Evolutionary conservation across 2,888 invertebrate species (phyloP).

Genomic region (Apocheima hispidaria): DNA sequence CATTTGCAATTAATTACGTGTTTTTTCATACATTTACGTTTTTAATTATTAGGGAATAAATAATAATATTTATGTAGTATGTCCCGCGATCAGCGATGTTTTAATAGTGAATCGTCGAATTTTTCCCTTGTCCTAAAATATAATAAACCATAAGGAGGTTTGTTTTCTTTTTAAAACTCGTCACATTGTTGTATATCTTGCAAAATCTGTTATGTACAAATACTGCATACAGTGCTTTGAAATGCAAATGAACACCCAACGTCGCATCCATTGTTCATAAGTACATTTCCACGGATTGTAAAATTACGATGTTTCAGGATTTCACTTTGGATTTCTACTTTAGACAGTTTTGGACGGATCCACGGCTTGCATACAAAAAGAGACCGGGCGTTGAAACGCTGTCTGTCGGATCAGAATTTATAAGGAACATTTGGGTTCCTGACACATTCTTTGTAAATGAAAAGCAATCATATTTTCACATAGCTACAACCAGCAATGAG

Average conservation of each 20-base stretch:
- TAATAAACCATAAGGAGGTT: too few relatives aligned
- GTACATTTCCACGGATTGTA: constrained; percentile 31
- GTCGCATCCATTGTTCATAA: background rate
- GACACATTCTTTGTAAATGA: constrained; percentile 99
- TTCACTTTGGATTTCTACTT: constrained; percentile 99
- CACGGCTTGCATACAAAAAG: constrained; percentile 95
- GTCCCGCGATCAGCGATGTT: too few relatives aligned
- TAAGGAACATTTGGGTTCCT: constrained; percentile 99
- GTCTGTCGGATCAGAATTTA: constrained; percentile 97
- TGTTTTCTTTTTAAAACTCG: too few relatives aligned
- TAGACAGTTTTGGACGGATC: constrained; percentile 99
- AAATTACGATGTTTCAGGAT: constrained; percentile 87
- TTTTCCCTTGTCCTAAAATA: too few relatives aligned
- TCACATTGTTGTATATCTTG: too few relatives aligned
- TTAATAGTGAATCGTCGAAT: too few relatives aligned
- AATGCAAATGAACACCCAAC: background rate
- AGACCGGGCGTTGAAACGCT: constrained; percentile 95
- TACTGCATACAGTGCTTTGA: background rate
- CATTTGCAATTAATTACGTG: too few relatives aligned
- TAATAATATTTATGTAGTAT: too few relatives aligned
- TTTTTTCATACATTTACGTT: too few relatives aligned
- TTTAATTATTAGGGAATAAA: too few relatives aligned
- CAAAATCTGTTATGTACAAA: background rate
- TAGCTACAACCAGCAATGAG: constrained; percentile 99
- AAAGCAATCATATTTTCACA: constrained; percentile 99